Base-by-base conservation (phyloP, 2,888 invertebrate genomes). In the Panzeria rudis region DNA sequence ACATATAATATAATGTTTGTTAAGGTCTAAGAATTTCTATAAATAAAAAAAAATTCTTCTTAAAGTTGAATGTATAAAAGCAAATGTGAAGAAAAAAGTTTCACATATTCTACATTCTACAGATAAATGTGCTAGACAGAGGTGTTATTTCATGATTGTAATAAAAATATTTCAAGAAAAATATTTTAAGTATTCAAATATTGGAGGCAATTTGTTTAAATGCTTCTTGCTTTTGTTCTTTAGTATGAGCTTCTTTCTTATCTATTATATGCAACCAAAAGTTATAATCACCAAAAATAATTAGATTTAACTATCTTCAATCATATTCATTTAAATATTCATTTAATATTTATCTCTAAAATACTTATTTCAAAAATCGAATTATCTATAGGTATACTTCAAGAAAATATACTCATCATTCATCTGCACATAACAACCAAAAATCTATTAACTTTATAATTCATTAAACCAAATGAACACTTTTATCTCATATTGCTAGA, bases 401-500 rank as follows among this genome's bases (percentile, higher is more conserved):
- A 23, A 23, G 38, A 41, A 41, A 56, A 25, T 13, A n/a, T 1
- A 20, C 20, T 32, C n/a, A 17, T n/a, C 23, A 15, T 13, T 9
- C 52, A 32, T 15, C 20, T 35, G 6, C 11, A 20, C 13, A 20
- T 11, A 44, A 20, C 15, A 25, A 15, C 11, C 3, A 13, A 35
- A 11, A 54, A 7, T 38, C 54, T 29, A 54, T 50, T 73, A 52
- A 52, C 23, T 77, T 68, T 47, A 77, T 68, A 68, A 59, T 38
- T 50, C 69, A 78, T 78, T 59, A 61, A 69, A 61, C 29, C 50
- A 52, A 78, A 69, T 61, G 20, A 71, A 59, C 17, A 69, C 8
- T 78, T 52, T 52, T 32, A 52, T 61, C 38, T 20, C 7, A 29
- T 23, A 17, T 41, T 13, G 23, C 3, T 2, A 38, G 38, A 29